A percentile compares a stretch with the other conserved stretches of the same genome.
These are phyloP conservation scores for Peribatodes rhomboidaria DNA, from an alignment of 2,888 invertebrate species.

Conservation along the genomic window DNA sequence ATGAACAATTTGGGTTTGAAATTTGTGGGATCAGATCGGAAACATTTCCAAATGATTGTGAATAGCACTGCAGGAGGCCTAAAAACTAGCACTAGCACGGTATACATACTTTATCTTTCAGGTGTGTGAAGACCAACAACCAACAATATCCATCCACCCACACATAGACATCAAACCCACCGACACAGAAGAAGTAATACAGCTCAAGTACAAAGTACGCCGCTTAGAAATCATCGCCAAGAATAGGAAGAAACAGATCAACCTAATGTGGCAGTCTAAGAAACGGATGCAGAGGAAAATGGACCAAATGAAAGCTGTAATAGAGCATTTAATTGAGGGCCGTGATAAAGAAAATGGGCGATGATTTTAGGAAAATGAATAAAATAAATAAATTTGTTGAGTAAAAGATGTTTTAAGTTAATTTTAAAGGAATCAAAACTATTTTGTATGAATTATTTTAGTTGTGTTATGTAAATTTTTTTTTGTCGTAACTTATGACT, in stretches of 20 bases:
- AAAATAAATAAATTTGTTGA: background rate
- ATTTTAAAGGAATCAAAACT: no score
- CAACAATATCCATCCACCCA: constrained; percentile 62
- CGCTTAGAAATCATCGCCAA: constrained; percentile 69
- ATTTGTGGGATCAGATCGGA: no score
- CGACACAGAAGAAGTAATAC: constrained; percentile 68
- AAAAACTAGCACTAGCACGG: no score
- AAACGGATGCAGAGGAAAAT: constrained; percentile 63
- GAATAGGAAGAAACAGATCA: constrained; percentile 64
- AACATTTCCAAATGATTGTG: no score
- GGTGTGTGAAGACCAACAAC: constrained; percentile 67
- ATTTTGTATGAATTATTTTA: no score
- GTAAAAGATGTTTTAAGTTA: background rate
- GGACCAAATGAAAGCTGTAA: constrained; percentile 62
- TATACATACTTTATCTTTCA: constrained; percentile 45
- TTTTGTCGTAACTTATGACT: no score
- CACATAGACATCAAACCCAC: constrained; percentile 60
- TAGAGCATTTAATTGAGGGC: constrained; percentile 68
- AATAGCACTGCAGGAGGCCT: no score
- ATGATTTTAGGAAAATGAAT: background rate
- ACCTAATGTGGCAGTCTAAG: constrained; percentile 68
- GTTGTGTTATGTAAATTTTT: no score
- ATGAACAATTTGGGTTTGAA: no score
- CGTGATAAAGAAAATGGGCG: constrained; percentile 44
- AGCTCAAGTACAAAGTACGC: constrained; percentile 68